A percentile compares a stretch with the other conserved stretches of the same genome.
phyloP scores from a whole-genome alignment of 2,113 vertebrate species.

The Mesoclemmys tuberculata region DNA sequence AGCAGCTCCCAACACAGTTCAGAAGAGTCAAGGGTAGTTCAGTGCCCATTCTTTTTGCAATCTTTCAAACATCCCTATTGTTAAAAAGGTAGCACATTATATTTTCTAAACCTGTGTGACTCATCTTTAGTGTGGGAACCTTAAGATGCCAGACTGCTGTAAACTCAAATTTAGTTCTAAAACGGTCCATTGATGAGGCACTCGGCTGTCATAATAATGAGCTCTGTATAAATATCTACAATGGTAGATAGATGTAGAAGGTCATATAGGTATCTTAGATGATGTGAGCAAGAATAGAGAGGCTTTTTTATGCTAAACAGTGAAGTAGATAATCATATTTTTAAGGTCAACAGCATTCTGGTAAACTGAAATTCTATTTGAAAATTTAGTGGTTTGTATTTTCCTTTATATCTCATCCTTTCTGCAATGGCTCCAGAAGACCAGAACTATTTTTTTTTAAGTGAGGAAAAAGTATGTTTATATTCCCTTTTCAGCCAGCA shows the following conservation, averaged over 20 bases:
- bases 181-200: neutral
- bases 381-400: neutral
- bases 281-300: neutral
- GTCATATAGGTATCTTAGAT: neutral
- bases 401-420: neutral
- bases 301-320: neutral
- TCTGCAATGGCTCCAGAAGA: neutral
- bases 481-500: neutral
- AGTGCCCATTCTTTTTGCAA: neutral
- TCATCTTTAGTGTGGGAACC: rapidly evolving
- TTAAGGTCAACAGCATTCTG: neutral
- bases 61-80: neutral
- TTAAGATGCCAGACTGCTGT: neutral
- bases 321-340: neutral
- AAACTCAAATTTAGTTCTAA: rapidly evolving
- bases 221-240: neutral
- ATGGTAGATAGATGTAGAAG: neutral
- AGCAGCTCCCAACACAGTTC: constrained; percentile 25
- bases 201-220: neutral
- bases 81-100: neutral
- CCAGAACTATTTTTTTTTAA: neutral
- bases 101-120: neutral
- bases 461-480: neutral
- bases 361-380: neutral
- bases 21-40: neutral